Base-by-base conservation (phyloP, 2,888 invertebrate species). In the Ormia ochracea region DNA sequence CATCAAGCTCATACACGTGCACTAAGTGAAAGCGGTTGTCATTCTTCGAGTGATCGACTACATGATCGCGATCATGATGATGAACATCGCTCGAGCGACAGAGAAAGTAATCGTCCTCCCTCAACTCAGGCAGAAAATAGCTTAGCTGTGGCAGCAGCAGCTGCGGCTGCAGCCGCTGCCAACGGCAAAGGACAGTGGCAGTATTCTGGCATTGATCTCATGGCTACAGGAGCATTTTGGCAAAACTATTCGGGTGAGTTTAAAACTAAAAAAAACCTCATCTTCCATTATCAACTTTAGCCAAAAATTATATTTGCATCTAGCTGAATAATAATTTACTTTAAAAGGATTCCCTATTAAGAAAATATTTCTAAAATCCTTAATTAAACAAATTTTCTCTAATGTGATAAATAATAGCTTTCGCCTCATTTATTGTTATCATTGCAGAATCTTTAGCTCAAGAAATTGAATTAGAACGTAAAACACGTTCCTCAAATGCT, bases 221-320 rank as follows among this genome's bases (percentile, higher is more conserved):
- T 96, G 92, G 94, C 94, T 85, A 94, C 94, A 68, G 95, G 95
- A 41, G 96, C 96, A 48, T 96, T 96, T 90, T 96, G 96, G 96
- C 96, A 96, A 89, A 96, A 96, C 89, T 96, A 96, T 91, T 96
- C 96, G 87, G 96, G 96, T 96, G 89, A 92, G 93, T 89, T 79
- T 33, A 3, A 19, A 4, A 21, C 33, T 31, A 21, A 12, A 31
- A 17, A 21, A 10, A 12, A 31, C 3, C 6, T 7, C 10, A 4
- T 10, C 31, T 10, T 3, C 6, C 31, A n/a, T n/a, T n/a, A n/a
- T n/a, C n/a, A n/a, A n/a, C n/a, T n/a, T n/a, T n/a, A n/a, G 2
- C 9, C 5, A 10, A 31, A 31, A 4, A 31, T 31, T 31, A 31
- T 31, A 31, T 4, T 31, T 31, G 6, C 3, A 31, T 9, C 2